Conservation (phyloP, 2,888 invertebrate species). For the Empis livida region DNA sequence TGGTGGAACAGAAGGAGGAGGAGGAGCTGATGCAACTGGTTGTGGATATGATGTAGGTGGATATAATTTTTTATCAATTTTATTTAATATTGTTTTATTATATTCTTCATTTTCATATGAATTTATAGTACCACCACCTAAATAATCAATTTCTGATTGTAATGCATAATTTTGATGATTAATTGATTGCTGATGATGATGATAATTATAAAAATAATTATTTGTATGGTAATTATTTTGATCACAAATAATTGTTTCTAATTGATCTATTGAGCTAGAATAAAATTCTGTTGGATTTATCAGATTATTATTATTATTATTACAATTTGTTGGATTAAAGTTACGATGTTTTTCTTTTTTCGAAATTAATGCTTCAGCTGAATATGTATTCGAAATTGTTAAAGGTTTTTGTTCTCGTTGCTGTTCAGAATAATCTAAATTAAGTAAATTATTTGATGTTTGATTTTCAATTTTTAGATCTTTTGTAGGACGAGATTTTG, state of each 20-base stretch:
- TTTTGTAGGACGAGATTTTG: too few species aligned
- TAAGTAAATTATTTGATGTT: background rate
- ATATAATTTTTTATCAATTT: background rate
- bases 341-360: constrained; percentile 11
- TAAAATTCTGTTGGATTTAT: background rate
- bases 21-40: background rate
- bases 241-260: background rate
- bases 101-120: background rate
- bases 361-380: constrained; percentile 17
- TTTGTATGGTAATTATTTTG: background rate
- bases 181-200: background rate
- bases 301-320: background rate
- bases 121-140: background rate
- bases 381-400: constrained; percentile 8
- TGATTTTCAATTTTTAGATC: background rate
- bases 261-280: too few species aligned
- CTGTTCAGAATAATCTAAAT: background rate
- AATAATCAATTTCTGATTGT: background rate
- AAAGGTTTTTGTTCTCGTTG: background rate
- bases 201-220: background rate
- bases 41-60: background rate
- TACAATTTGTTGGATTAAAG: background rate
- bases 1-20: background rate
- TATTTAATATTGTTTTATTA: background rate
- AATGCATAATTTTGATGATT: background rate